Evolutionary conservation across 2,797 vertebrate species (phyloP), one percentile per base, ranked within the genome.

Genomic region (Vultur gryphus): DNA sequence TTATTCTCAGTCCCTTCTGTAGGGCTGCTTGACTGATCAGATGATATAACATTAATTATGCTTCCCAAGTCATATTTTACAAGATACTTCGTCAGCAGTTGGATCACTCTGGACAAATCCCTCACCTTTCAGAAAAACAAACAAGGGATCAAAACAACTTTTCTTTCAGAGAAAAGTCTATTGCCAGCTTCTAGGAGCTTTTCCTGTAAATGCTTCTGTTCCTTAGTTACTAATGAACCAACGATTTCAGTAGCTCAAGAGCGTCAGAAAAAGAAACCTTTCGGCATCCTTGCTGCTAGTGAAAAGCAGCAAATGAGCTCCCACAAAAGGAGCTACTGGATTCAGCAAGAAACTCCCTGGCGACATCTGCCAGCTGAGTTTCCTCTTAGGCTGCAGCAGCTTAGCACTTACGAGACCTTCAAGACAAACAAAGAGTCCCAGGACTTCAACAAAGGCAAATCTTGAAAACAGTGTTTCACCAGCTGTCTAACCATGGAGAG

Each of bases 201-300:
- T 91, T 94, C 94, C 90, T 87, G 83, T 54, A 96, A 85, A 88
- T 1, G 14, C 54, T 64, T 93, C 78, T 93, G 80, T 86, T 84
- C 69, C 90, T 81, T 96, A 89, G 93, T 73, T 93, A 95, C 95
- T 92, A 89, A 95, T 79, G 88, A 87, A 85, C 29, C 25, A 84
- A 69, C n/a, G 58, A 93, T 66, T 93, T 67, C 58, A 67, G 55
- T 43, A 89, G 58, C 55, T 91, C 62, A 66, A 86, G 57, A 90
- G 43, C 1, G 0, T 39, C 62, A 85, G 54, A 55, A 83, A 82
- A 80, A 75, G 39, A 67, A 87, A 59, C 37, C 52, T 95, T 86
- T 81, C 64, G 73, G 55, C 66, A 76, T 66, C 25, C 25, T 86
- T 69, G n/a, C 54, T 35, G 44, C 48, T 58, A 87, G 8, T 13